Evolutionary conservation across 2,113 vertebrate genomes (phyloP).

Genomic region (Spermophilus dauricus): DNA sequence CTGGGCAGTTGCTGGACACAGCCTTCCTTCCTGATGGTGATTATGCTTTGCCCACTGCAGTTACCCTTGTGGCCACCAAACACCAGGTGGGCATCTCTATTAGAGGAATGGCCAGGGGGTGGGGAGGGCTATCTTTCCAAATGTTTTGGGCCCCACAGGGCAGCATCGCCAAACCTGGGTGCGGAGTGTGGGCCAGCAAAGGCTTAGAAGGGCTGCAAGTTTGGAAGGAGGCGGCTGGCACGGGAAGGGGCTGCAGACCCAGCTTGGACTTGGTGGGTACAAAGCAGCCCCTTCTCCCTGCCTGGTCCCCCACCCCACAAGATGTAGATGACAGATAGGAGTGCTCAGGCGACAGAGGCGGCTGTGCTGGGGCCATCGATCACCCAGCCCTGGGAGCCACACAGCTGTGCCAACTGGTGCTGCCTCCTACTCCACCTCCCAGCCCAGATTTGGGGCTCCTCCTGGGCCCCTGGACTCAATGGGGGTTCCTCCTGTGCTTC

Average conservation of each 20-base stretch:
- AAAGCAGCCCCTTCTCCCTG: slow-evolving; percentile 52
- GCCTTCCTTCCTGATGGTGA: not conserved
- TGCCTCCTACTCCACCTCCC: slow-evolving; percentile 53
- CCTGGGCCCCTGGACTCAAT: not conserved
- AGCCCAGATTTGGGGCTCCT: not conserved
- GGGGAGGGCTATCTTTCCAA: not conserved
- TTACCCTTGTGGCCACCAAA: not conserved
- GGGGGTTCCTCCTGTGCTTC: not conserved
- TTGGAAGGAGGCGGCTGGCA: not conserved
- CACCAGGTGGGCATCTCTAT: not conserved
- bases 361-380: slow-evolving; percentile 88
- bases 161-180: not conserved
- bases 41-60: not conserved
- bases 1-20: not conserved
- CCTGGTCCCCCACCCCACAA: slow-evolving; percentile 77
- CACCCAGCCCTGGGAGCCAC: slow-evolving; percentile 89
- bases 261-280: not conserved
- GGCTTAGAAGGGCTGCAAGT: not conserved
- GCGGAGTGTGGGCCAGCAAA: not conserved
- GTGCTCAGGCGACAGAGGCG: slow-evolving; percentile 80
- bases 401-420: slow-evolving; percentile 88
- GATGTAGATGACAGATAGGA: slow-evolving; percentile 89
- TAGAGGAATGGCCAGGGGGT: not conserved
- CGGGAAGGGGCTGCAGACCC: not conserved
- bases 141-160: not conserved